Percentiles rank a stretch among this genome's conserved stretches.
phyloP scores from a whole-genome alignment of 2,888 invertebrate genomes.

The Lydus trimaculatus region DNA sequence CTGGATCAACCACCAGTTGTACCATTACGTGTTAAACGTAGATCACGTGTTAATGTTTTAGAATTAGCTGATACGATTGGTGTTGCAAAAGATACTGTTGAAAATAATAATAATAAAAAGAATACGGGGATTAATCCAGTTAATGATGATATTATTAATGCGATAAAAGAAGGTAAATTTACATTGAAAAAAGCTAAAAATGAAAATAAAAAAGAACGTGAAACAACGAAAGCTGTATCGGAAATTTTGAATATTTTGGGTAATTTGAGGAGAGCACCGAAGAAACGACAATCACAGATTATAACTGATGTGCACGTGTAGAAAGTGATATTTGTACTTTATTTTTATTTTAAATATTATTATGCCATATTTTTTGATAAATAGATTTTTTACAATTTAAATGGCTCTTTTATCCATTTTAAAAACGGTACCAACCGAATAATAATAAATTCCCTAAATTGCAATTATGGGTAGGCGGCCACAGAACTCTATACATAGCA shows the following conservation, averaged over 20 bases:
- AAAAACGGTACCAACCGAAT: background rate
- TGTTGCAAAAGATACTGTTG: constrained; percentile 29
- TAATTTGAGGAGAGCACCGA: constrained; percentile 65
- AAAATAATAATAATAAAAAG: constrained; percentile 30
- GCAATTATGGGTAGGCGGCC: too few relatives aligned
- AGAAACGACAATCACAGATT: constrained; percentile 54
- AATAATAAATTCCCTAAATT: too few relatives aligned
- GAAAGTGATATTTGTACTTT: constrained; percentile 12
- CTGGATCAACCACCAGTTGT: constrained; percentile 66
- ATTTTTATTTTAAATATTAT: too few relatives aligned
- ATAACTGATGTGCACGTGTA: constrained; percentile 36
- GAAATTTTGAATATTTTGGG: constrained; percentile 76
- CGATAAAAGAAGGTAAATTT: constrained; percentile 78
- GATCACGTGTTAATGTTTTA: constrained; percentile 46
- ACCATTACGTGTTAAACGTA: constrained; percentile 64
- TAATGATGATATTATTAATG: constrained; percentile 75
- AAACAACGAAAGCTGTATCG: constrained; percentile 69
- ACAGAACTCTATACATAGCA: too few relatives aligned
- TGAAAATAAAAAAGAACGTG: constrained; percentile 61
- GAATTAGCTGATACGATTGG: constrained; percentile 48
- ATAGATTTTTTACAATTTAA: background rate
- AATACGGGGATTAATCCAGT: constrained; percentile 64
- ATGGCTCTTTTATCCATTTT: background rate
- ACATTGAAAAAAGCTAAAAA: constrained; percentile 73
- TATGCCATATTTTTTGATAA: constrained; percentile 24